Evolutionary conservation across 2,113 vertebrate genomes (phyloP), one percentile per base, ranked within the genome.

Genomic region (Burhinus bistriatus): DNA sequence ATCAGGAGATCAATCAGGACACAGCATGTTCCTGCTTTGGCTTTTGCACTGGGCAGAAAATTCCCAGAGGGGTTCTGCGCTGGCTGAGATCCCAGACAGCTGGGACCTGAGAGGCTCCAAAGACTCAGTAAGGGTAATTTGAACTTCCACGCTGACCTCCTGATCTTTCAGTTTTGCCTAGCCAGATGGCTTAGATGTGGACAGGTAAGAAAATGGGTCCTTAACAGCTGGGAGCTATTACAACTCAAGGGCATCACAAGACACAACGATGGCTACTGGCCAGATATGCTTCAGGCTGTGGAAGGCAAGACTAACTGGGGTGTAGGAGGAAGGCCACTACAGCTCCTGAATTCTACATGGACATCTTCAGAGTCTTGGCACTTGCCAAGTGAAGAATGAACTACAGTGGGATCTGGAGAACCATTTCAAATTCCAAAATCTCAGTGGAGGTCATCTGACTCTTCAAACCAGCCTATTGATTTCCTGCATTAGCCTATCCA

Each of bases 11-110:
- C 44, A 87, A 36, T 77, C 62, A 72, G 62, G 36, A 94, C 61
- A 69, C 54, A 78, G 71, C 44, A 29, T 54, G 21, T 94, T 91
- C 85, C 81, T 90, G 65, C 78, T 94, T 93, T 90, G 78, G 66
- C 66, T 95, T 93, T 83, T 82, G 30, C 44, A 65, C 17, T 65
- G 87, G 84, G 54, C 36, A 95, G 47, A 91, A 88, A 87, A 84
- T 68, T 79, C 70, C 36, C 75, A 61, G 21, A 77, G 40, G 26
- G 3, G 12, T 36, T 89, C 57, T 75, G 16, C 6, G 5, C 70
- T 94, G 95, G 96, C 90, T 88, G 62, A 72, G 16, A 66, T 94
- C 92, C 95, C 73, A 83, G 82, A 76, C 81, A 97, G 70, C 78
- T 87, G 89, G 69, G 83, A 79, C 65, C 32, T 38, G 15, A 78